Evolutionary conservation across 1,140 invertebrate genomes (phyloP), one percentile per base, ranked within the genome.

Genomic region (Lordiphosa collinella): DNA sequence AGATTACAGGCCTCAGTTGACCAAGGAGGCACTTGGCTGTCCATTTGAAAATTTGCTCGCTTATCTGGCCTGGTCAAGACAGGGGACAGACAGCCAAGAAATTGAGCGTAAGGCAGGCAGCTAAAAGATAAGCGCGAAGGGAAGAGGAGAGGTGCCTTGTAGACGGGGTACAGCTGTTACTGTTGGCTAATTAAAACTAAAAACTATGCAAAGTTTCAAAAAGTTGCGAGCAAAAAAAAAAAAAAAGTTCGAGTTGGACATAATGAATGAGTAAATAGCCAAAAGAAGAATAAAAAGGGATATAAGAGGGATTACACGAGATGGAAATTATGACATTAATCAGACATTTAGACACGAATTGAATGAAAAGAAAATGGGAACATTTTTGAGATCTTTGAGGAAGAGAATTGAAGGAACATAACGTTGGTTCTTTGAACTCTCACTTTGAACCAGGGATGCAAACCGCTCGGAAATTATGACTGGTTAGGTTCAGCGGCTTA

Each of bases 21-120:
- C 70, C 76, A 71, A 82, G 25, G 25, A 29, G 25, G 25, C 68
- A 79, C 73, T 85, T 78, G 66, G 76, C 62, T 80, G 76, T 82
- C 76, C 76, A 80, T 84, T 85, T 84, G 73, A 55, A 85, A 84
- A 84, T 82, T 80, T 82, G 74, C 69, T 71, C 73, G 80, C 80
- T 79, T 75, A 85, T 85, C 80, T 80, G 74, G 10, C 29, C 22
- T 18, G 36, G 35, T 44, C 44, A 29, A 34, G 47, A 40, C 43
- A 16, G 12, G 44, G 6, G 22, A 32, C 37, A 43, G 13, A 38
- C 37, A 36, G 35, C 51, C 46, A 71, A 72, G 78, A 82, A 82
- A 82, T 82, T 80, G 75, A 74, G 75, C 75, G 76, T 79, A 79
- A 82, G 75, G 78, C 76, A 84, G 72, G 76, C 76, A 82, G 75